Evolutionary conservation across 1,140 invertebrate species (phyloP).

Genomic region (Choristoneura fumiferana): DNA sequence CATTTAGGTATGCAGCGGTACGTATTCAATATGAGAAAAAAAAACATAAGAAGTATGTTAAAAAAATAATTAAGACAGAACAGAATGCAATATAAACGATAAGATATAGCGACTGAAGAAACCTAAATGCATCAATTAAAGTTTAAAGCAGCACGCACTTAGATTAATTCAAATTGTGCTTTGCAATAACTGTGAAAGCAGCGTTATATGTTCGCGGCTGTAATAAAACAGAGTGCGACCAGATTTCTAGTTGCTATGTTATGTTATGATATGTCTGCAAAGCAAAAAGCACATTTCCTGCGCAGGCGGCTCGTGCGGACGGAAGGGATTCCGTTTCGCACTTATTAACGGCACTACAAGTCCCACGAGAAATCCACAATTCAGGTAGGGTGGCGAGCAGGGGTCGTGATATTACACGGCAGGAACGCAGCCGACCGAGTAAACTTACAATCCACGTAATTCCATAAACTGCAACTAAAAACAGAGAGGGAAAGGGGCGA

Average conservation of each 20-base stretch:
- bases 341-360: slow-evolving; percentile 50
- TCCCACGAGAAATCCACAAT: slow-evolving; percentile 62
- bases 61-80: neutral
- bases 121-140: slow-evolving; percentile 15
- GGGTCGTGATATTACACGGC: slow-evolving; percentile 35
- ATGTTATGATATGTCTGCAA: slow-evolving; percentile 23
- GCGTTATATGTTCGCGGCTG: neutral
- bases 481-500: slow-evolving; percentile 10
- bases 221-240: slow-evolving; percentile 11
- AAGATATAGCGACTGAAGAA: neutral
- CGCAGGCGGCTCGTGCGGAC: slow-evolving; percentile 18
- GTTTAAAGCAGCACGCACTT: slow-evolving; percentile 5
- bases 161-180: slow-evolving; percentile 16
- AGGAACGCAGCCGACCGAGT: slow-evolving; percentile 20
- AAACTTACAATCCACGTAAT: slow-evolving; percentile 20
- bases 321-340: slow-evolving; percentile 40
- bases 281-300: slow-evolving; percentile 26
- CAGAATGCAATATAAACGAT: neutral
- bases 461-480: slow-evolving; percentile 18
- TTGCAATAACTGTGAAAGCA: slow-evolving; percentile 16
- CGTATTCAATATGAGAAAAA: neutral
- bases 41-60: too few species aligned
- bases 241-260: slow-evolving; percentile 22
- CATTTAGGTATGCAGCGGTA: neutral
- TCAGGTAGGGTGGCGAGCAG: slow-evolving; percentile 42